These are phyloP conservation scores for Kradibia gibbosae DNA, from an alignment of 1,140 invertebrate genomes.

Conservation along the genomic window DNA sequence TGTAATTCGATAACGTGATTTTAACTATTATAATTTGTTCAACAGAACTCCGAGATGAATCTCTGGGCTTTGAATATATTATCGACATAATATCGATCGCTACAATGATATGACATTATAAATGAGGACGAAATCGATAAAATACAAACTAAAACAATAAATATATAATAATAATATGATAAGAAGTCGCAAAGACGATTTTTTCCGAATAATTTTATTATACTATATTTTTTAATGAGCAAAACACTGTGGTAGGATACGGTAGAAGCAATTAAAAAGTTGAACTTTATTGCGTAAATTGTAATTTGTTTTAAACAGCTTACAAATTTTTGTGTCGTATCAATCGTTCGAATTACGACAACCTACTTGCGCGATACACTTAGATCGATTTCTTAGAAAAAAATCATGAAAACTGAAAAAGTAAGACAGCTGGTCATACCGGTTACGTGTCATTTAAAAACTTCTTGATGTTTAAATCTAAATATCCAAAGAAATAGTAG, in stretches of 20 bases:
- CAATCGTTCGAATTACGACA: constrained; percentile 37
- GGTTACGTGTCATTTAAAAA: constrained; percentile 31
- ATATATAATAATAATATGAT: background rate
- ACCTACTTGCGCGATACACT: constrained; percentile 5
- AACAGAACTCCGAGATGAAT: too few relatives aligned
- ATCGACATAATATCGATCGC: too few relatives aligned
- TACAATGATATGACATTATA: too few relatives aligned
- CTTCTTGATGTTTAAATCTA: constrained; percentile 25
- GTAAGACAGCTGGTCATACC: background rate
- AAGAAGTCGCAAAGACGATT: background rate
- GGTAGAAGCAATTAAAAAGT: constrained; percentile 27
- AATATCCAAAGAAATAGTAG: constrained; percentile 15
- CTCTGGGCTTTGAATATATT: too few relatives aligned
- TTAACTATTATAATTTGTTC: background rate
- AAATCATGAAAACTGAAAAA: constrained; percentile 35
- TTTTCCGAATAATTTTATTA: background rate
- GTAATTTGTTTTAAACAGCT: constrained; percentile 24
- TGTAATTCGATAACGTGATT: background rate
- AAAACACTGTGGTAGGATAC: too few relatives aligned
- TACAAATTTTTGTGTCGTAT: constrained; percentile 37
- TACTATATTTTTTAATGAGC: background rate
- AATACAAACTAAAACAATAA: too few relatives aligned
- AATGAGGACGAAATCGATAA: too few relatives aligned
- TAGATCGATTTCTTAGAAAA: constrained; percentile 33
- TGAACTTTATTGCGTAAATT: background rate